phyloP scores from a whole-genome alignment of 1,140 invertebrate species.

The Ericerus pela region DNA sequence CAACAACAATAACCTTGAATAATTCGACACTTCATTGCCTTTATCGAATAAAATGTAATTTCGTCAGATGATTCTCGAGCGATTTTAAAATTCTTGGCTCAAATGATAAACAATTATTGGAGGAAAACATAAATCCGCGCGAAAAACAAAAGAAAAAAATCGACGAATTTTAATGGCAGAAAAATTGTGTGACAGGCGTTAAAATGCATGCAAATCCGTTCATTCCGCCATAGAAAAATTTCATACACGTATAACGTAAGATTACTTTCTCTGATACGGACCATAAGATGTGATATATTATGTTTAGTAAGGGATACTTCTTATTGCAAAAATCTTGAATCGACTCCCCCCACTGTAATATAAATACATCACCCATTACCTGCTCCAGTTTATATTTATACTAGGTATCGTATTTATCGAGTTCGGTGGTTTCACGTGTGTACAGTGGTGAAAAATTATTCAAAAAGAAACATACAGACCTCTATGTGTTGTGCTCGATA shows the following conservation, averaged over 20 bases:
- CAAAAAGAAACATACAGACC: too few relatives aligned
- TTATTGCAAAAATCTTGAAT: background rate
- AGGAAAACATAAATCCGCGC: too few relatives aligned
- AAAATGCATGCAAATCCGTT: conserved; percentile 1
- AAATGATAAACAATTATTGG: too few relatives aligned
- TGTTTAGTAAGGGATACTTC: background rate
- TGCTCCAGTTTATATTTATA: conserved; percentile 2
- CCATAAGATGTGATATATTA: conserved; percentile 3
- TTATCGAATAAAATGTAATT: too few relatives aligned
- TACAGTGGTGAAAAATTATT: too few relatives aligned
- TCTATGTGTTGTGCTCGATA: background rate
- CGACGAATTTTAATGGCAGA: too few relatives aligned
- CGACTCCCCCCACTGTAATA: conserved; percentile 6
- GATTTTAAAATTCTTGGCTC: too few relatives aligned
- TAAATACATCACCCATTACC: conserved; percentile 5
- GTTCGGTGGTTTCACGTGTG: background rate
- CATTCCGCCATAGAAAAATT: background rate
- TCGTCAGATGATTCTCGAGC: too few relatives aligned
- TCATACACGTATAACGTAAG: background rate
- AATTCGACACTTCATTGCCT: too few relatives aligned
- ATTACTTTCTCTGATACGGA: conserved; percentile 5
- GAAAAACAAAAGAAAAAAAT: too few relatives aligned
- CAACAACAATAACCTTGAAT: too few relatives aligned
- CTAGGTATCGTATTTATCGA: conserved; percentile 6
- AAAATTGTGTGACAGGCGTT: conserved; percentile 4